phyloP scores from a whole-genome alignment of 2,888 invertebrate species.

The Hypolimnas misippus region DNA sequence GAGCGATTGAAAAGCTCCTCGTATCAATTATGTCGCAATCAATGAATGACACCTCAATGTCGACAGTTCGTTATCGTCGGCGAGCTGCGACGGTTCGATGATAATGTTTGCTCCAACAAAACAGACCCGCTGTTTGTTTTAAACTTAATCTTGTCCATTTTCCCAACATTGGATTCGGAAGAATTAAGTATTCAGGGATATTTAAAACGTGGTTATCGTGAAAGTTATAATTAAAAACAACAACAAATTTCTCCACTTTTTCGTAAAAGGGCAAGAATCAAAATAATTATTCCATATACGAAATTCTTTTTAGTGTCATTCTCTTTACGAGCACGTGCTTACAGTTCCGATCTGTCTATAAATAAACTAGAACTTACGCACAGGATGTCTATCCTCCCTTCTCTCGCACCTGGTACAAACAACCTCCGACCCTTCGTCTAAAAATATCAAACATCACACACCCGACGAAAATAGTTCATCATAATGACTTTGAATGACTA shows the following conservation, averaged over 20 bases:
- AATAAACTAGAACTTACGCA: not conserved
- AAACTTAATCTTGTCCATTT: not conserved
- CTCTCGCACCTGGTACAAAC: slow-evolving; percentile 25
- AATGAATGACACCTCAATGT: slow-evolving; percentile 45
- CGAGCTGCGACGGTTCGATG: slow-evolving; percentile 2
- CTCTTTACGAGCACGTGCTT: not conserved
- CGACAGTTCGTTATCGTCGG: slow-evolving; percentile 33
- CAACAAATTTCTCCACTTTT: not conserved
- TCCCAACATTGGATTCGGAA: not conserved
- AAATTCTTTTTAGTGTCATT: not conserved
- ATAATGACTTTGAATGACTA: slow-evolving; percentile 9
- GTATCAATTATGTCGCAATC: slow-evolving; percentile 41
- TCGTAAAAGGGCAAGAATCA: not conserved
- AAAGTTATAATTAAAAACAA: not conserved
- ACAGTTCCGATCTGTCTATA: slow-evolving; percentile 6
- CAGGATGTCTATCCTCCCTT: slow-evolving; percentile 21
- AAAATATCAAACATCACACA: slow-evolving; percentile 24
- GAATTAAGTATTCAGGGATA: not conserved
- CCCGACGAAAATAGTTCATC: slow-evolving; percentile 20
- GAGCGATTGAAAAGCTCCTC: slow-evolving; percentile 5
- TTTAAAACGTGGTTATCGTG: not conserved
- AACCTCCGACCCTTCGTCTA: slow-evolving; percentile 31
- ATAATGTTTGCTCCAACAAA: slow-evolving; percentile 8
- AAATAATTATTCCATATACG: not conserved
- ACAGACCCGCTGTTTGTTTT: not conserved